Evolutionary conservation across 2,888 invertebrate species (phyloP).

Genomic region (Drosophila acutilabella): DNA sequence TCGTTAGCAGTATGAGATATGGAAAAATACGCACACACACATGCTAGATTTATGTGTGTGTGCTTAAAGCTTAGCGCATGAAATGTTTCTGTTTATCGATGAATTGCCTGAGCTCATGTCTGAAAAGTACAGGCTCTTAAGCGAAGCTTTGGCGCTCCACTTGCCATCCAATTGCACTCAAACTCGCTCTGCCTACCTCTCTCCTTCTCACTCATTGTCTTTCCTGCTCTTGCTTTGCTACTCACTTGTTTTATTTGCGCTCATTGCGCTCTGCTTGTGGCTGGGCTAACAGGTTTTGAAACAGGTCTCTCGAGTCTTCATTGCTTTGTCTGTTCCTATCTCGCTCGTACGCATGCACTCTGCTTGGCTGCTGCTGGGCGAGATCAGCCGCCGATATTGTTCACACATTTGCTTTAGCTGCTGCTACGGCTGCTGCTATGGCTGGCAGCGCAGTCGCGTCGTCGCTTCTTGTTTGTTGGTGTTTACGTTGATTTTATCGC

Average conservation of each 20-base stretch:
- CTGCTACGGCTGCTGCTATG: conserved; percentile 20
- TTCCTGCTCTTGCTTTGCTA: conserved; percentile 8
- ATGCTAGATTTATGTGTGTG: conserved; percentile 3
- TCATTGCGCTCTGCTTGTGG: conserved; percentile 34
- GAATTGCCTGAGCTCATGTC: conserved; percentile 43
- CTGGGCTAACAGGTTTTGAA: conserved; percentile 71
- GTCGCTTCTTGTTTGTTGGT: conserved; percentile 61
- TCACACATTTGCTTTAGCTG: conserved; percentile 79
- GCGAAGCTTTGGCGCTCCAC: conserved; percentile 63
- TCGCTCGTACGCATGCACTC: not conserved
- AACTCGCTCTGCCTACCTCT: conserved; percentile 8
- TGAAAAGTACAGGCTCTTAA: conserved; percentile 73
- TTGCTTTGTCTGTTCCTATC: conserved; percentile 8
- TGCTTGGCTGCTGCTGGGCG: conserved; percentile 60
- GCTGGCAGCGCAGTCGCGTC: conserved; percentile 44
- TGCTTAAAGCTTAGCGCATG: conserved; percentile 36
- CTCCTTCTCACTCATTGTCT: not conserved
- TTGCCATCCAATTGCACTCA: conserved; percentile 50
- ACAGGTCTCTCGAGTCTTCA: conserved; percentile 71
- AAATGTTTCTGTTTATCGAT: conserved; percentile 53
- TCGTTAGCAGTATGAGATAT: conserved; percentile 24
- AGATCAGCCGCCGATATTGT: conserved; percentile 79
- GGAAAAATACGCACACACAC: conserved; percentile 5
- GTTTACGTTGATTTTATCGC: conserved; percentile 78
- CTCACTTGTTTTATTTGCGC: conserved; percentile 16